phyloP scores from a whole-genome alignment of 2,797 vertebrate species.

The Girardinus metallicus region DNA sequence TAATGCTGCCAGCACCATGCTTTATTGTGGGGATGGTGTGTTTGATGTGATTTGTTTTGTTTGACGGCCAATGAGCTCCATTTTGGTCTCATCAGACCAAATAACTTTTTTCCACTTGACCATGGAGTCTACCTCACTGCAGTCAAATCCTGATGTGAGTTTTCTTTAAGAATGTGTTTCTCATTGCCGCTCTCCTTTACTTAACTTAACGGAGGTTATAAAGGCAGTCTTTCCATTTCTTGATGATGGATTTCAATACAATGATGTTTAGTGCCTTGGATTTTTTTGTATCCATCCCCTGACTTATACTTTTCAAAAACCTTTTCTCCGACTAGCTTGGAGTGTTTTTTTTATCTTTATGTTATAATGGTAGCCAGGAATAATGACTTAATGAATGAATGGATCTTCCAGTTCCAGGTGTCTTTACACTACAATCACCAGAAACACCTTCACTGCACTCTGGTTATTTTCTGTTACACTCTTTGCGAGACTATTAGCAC shows the following conservation, averaged over 20 bases:
- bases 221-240: background rate
- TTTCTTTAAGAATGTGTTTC: background rate
- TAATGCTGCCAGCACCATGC: background rate
- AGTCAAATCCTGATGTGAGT: background rate
- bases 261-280: background rate
- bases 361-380: background rate
- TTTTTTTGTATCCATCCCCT: background rate
- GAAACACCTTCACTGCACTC: too few relatives aligned
- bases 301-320: background rate
- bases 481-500: background rate
- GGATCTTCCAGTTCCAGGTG: background rate
- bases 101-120: too few relatives aligned
- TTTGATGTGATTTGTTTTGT: background rate
- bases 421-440: background rate
- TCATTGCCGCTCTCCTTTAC: background rate
- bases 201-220: background rate
- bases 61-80: background rate
- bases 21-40: background rate
- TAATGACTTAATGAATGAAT: background rate
- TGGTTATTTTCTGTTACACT: background rate
- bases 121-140: background rate
- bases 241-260: background rate
- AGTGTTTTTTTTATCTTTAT: background rate
- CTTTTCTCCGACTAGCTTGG: background rate
- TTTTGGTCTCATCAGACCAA: background rate